Base-by-base conservation (phyloP, 2,888 invertebrate genomes). In the Tetragnatha montana region DNA sequence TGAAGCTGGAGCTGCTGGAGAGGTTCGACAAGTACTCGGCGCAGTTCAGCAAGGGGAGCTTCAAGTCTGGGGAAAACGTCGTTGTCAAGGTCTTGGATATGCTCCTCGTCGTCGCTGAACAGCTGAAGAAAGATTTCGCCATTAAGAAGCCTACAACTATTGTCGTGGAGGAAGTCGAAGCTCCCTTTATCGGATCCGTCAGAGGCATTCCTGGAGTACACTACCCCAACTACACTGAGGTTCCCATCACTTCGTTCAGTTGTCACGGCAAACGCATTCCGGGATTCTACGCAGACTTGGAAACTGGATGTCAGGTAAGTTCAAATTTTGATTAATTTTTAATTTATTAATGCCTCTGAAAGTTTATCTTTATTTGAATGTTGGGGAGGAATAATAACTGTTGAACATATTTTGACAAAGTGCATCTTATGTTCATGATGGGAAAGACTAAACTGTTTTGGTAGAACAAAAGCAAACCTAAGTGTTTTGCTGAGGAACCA, bases 201-300 rank as follows among this genome's bases (percentile, higher is more conserved):
- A 76, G 84, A 70, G 91, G 91, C n/a, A 87, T 87, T 70, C 91
- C 91, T n/a, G 91, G 91, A 14, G 78, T 82, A 10, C 80, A 91
- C 47, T 91, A 85, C 78, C 91, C 91, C 0, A 84, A 79, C 21
- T 91, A 91, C 35, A 74, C 68, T 12, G 91, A 91, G 60, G 83
- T 97, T 0, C 97, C 97, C 0, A 95, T 95, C 50, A 97, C 97
- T 21, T 95, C 95, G 91, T 97, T 97, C 94, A 96, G 96, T 2
- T 97, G 97, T 93, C 94, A 95, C 79, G 95, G 96, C 92, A 97
- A 97, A 0, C 96, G 95, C 21, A 81, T 91, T 47, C 97, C 97
- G 3, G 97, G 97, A 92, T 97, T 97, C 95, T 97, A 97, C 93
- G 97, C 97, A 12, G 97, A 97, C 93, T 96, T 96, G 1, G 97